phyloP scores from a whole-genome alignment of 2,888 invertebrate genomes.

The Brassicogethes aeneus region DNA sequence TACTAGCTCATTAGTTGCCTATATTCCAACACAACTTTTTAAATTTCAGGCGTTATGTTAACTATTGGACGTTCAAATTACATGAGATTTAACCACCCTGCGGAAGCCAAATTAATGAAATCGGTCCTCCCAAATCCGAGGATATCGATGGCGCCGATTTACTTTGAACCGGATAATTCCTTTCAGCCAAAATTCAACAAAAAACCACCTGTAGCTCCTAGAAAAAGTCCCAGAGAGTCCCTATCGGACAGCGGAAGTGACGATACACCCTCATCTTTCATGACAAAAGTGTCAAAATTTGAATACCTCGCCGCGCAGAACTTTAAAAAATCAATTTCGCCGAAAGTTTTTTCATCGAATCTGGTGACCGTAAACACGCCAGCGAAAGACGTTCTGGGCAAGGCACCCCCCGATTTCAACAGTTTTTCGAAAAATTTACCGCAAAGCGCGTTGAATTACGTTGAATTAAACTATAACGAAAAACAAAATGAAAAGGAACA shows the following conservation, averaged over 20 bases:
- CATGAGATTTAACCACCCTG: constrained; percentile 87
- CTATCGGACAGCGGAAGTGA: constrained; percentile 43
- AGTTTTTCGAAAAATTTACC: constrained; percentile 54
- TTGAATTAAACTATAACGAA: constrained; percentile 35
- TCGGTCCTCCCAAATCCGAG: constrained; percentile 69
- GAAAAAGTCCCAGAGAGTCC: constrained; percentile 43
- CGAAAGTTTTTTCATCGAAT: constrained; percentile 75
- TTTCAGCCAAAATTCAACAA: constrained; percentile 41
- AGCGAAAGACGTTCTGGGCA: constrained; percentile 69
- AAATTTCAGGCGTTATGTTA: constrained; percentile 78
- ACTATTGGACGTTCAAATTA: constrained; percentile 87
- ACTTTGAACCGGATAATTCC: constrained; percentile 45
- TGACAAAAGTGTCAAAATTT: constrained; percentile 72
- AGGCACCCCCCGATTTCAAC: constrained; percentile 47
- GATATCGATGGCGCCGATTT: constrained; percentile 71
- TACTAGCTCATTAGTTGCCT: no score
- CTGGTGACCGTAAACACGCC: constrained; percentile 72
- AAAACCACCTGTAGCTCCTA: constrained; percentile 58
- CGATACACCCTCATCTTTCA: constrained; percentile 52
- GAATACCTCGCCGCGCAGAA: constrained; percentile 64
- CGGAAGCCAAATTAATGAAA: constrained; percentile 80
- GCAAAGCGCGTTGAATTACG: constrained; percentile 42
- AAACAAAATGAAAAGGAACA: constrained; percentile 27
- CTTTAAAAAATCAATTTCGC: constrained; percentile 51
- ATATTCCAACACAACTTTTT: no score